Base-by-base conservation (phyloP, 2,888 invertebrate species). In the Thyatira batis region DNA sequence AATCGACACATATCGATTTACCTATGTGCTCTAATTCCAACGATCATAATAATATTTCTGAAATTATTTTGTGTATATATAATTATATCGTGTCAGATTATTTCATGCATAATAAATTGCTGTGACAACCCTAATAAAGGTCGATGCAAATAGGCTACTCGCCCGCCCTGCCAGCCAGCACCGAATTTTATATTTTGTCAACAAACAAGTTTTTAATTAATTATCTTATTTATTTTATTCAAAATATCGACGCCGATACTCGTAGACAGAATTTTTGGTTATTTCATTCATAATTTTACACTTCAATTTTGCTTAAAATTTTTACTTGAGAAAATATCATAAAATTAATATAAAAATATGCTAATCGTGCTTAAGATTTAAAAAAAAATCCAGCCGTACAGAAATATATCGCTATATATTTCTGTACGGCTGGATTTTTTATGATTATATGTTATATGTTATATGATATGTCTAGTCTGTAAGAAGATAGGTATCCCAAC, bases 181-280 rank as follows among this genome's bases (percentile, higher is more conserved):
- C 50, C 57, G 30, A 21, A 48, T 56, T 76, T 74, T 80, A 78
- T 82, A 78, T 83, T 80, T 80, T 80, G 84, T 80, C 80, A 78
- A 76, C 75, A 76, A 85, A 86, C 85, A 84, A 70, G 78, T 79
- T 85, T 85, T 87, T 86, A 87, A 87, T 87, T 87, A 87, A 87
- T 85, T 78, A 80, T 66, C 78, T 81, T 81, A 84, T 84, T 84
- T 82, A 78, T 84, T 78, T 76, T 70, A 59, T n/a, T 58, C 48
- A 20, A 50, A 39, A 57, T 65, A 60, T 65, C 57, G 58, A 50
- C 28, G 50, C 43, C 44, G 45, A 45, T 53, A 11, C 54, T 58
- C 56, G 49, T 50, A 13, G 53, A 59, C 63, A 48, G 52, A 59
- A 60, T 63, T 56, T 49, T 46, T 54, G 61, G 63, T 61, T 55